Conservation (phyloP, 2,113 vertebrate species). For the Misgurnus mizolepis region DNA sequence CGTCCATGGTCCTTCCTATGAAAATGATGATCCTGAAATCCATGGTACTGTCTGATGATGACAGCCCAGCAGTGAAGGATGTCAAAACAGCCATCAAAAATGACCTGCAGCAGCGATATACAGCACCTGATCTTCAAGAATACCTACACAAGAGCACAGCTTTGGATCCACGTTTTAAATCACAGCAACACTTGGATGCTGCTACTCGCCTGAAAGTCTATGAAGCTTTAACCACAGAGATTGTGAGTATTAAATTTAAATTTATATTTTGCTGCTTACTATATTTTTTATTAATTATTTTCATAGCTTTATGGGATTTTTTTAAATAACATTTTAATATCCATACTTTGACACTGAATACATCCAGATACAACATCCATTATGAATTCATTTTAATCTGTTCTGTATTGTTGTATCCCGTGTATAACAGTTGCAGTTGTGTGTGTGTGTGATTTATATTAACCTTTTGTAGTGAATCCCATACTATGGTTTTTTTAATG, state of each 20-base stretch:
- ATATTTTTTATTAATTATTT: conserved; percentile 54
- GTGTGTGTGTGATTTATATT: too few species aligned
- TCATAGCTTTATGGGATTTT: not conserved
- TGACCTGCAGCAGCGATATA: not conserved
- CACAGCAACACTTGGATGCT: not conserved
- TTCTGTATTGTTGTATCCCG: too few species aligned
- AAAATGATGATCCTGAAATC: not conserved
- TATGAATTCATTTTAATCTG: too few species aligned
- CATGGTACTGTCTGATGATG: not conserved
- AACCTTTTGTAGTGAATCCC: too few species aligned
- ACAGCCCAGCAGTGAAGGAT: not conserved
- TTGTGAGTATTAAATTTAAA: not conserved
- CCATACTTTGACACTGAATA: too few species aligned
- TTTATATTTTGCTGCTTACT: not conserved
- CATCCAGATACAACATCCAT: too few species aligned
- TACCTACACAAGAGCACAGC: not conserved
- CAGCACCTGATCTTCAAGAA: not conserved
- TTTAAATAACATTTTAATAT: too few species aligned
- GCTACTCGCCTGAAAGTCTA: not conserved
- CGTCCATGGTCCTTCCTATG: not conserved
- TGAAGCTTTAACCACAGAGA: not conserved
- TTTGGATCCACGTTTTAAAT: not conserved
- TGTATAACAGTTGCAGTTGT: too few species aligned
- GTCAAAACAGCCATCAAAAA: not conserved
- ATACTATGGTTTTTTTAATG: too few species aligned